Evolutionary conservation across 2,888 invertebrate species (phyloP).

Genomic region (Drosophila putrida): DNA sequence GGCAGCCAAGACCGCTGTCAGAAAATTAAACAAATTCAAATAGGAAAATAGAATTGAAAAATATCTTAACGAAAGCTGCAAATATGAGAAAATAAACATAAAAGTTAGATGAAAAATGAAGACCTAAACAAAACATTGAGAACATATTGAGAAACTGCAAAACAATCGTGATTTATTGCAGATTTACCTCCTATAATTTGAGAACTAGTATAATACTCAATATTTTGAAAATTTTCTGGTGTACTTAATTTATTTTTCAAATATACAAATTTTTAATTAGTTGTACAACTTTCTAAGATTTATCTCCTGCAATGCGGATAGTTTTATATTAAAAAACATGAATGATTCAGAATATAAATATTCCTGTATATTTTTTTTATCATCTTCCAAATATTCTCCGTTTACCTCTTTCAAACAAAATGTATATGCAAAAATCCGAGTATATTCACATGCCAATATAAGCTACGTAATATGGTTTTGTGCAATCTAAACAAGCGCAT

Average conservation of each 20-base stretch:
- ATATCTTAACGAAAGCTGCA: slow-evolving; percentile 14
- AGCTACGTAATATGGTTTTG: slow-evolving; percentile 21
- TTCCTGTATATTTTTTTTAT: no score
- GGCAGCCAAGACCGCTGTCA: slow-evolving; percentile 50
- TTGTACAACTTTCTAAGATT: background rate
- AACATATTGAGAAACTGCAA: slow-evolving; percentile 10
- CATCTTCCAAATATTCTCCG: background rate
- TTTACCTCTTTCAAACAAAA: slow-evolving; percentile 2
- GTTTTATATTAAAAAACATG: background rate
- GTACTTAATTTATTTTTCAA: background rate
- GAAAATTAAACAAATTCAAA: slow-evolving; percentile 34
- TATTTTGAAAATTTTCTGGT: no score
- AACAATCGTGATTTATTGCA: slow-evolving; percentile 11
- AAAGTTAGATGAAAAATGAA: slow-evolving; percentile 37
- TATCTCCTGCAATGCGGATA: background rate
- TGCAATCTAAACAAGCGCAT: slow-evolving; percentile 59
- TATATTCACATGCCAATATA: slow-evolving; percentile 28
- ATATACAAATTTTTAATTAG: background rate
- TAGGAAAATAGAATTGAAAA: slow-evolving; percentile 24
- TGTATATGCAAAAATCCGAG: slow-evolving; percentile 9
- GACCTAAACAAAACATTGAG: slow-evolving; percentile 26
- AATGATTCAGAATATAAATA: background rate
- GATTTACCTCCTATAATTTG: background rate
- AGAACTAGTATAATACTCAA: background rate
- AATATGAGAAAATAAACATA: slow-evolving; percentile 41